Evolutionary conservation across 2,113 vertebrate species (phyloP), one percentile per base, ranked within the genome.

Genomic region (Passer domesticus): DNA sequence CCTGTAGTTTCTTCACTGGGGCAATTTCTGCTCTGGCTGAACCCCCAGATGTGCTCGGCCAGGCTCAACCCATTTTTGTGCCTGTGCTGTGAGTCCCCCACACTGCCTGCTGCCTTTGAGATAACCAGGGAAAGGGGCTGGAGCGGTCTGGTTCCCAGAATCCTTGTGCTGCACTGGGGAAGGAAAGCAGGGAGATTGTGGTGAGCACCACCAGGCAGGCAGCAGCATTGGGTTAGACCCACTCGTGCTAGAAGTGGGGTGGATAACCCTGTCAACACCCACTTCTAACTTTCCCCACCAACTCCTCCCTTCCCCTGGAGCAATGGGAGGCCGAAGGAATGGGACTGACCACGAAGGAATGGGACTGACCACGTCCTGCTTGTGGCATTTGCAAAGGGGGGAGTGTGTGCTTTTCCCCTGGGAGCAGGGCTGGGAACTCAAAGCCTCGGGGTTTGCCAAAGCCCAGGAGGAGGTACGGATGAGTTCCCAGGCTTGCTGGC

Each of bases 401-500:
- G 62, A 64, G 33, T 39, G 63, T 44, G 49, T 63, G 43, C 46
- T 85, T 83, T 66, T 58, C 88, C 64, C 60, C 22, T 0, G 17
- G 84, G 91, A 86, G 46, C 59, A 74, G 67, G 50, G 50, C 73
- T 28, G 44, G 83, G 86, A 96, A 92, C 80, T 87, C 69, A 67
- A 72, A 89, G 73, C 69, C 80, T 90, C 2, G 1, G 66, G 69
- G 53, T 75, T 95, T 95, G 90, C 95, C 90, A 92, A 90, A 94
- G 76, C 90, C 96, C 88, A 87, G 88, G 83, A 92, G 92, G 94
- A 93, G 95, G 90, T 37, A 92, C 41, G 4, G 80, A 92, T 78
- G 56, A 72, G 37, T 97, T 95, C 88, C 92, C 93, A 95, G 86
- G 95, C 92, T 89, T 81, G 63, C 15, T 94, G 91, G 69, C 6